These are phyloP conservation scores for Forbesichthys papilliferus DNA, from an alignment of 2,113 vertebrate species.

Conservation along the genomic window DNA sequence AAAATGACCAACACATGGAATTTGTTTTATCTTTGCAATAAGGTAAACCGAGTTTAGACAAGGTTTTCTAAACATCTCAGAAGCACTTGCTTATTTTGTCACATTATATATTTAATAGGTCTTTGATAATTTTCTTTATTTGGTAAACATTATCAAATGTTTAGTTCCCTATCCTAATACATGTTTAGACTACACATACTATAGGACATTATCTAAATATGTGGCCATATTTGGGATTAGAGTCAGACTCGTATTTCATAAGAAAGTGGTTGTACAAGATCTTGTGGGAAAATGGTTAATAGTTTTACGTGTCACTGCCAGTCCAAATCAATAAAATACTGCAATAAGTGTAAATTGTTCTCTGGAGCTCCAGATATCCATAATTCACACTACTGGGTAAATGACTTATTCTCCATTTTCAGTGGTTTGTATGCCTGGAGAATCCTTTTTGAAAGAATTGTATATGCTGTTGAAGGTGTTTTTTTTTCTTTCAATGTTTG, in stretches of 20 bases:
- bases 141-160: slow-evolving; percentile 22
- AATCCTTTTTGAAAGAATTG: slow-evolving; percentile 13
- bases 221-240: slow-evolving; percentile 44
- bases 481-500: too few species aligned
- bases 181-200: slow-evolving; percentile 26
- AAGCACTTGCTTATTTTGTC: slow-evolving; percentile 19
- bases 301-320: slow-evolving; percentile 38
- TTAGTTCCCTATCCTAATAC: slow-evolving; percentile 12
- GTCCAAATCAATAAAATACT: slow-evolving; percentile 45
- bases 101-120: slow-evolving; percentile 15
- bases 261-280: slow-evolving; percentile 22
- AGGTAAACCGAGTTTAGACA: slow-evolving; percentile 21
- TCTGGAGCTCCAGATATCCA: slow-evolving; percentile 5
- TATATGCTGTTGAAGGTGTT: background rate
- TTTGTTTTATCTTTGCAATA: slow-evolving; percentile 2
- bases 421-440: slow-evolving; percentile 31
- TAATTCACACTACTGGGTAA: slow-evolving; percentile 18
- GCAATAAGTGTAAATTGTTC: slow-evolving; percentile 24
- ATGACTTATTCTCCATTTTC: background rate
- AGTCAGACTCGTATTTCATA: slow-evolving; percentile 25
- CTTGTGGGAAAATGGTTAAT: slow-evolving; percentile 46
- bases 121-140: slow-evolving; percentile 22
- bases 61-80: slow-evolving; percentile 25
- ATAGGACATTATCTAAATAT: background rate
- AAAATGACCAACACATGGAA: background rate